Base-by-base conservation (phyloP, 2,888 invertebrate species). In the Perdita meconis region DNA sequence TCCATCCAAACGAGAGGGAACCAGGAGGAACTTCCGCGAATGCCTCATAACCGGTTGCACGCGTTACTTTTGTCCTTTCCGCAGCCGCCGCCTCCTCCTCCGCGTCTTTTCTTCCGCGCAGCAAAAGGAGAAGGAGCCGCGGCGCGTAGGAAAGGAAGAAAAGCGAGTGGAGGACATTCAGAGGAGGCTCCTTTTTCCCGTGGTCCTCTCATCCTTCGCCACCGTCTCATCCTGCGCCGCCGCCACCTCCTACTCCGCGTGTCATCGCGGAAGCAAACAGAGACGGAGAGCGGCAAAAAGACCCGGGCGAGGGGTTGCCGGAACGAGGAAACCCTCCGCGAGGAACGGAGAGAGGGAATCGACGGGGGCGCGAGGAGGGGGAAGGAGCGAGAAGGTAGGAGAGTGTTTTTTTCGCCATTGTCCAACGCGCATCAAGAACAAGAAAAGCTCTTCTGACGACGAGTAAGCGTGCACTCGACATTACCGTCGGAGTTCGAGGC, bases 391-490 rank as follows among this genome's bases (percentile, higher is more conserved):
- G 73, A 71, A 72, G 80, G 78, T 53, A 68, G 76, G 73, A 79
- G 86, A 85, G 85, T 84, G 85, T 84, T 89, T 87, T n/a, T 89
- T 89, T 88, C 89, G 86, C 86, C 88, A 90, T 89, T 91, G 90
- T 90, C 89, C 89, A 81, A 89, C 82, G 88, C 86, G 88, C 89
- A 88, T 87, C 85, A 89, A 89, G 90, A 89, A 89, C 82, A 89
- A 90, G 89, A 88, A 87, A 89, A 86, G 86, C 87, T 86, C 85
- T 84, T 85, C 86, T 82, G 87, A 86, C 83, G 88, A 89, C 86
- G 83, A 85, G 84, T 75, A 73, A 76, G 74, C 81, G 77, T 79
- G 78, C 84, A 78, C 85, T 82, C 85, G 81, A 84, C 84, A 82
- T 81, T 82, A 83, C 74, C 83, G 80, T 71, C 81, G 75, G 56